Conservation (phyloP, 2,888 invertebrate species). For the Eupeodes latifasciatus region DNA sequence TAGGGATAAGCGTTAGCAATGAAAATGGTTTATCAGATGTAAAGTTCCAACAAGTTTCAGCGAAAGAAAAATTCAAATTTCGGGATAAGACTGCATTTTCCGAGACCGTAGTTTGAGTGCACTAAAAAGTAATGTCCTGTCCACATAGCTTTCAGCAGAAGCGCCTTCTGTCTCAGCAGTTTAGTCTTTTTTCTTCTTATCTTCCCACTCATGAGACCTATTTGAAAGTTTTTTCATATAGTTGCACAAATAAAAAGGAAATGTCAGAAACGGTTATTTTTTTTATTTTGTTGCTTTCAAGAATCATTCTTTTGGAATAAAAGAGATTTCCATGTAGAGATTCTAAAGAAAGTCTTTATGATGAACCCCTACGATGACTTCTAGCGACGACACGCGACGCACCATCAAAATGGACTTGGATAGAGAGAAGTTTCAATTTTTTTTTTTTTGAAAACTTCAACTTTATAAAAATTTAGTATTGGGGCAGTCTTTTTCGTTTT, state of each 20-base stretch:
- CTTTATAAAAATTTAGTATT: background rate
- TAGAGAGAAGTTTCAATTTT: constrained; percentile 50
- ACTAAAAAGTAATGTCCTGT: constrained; percentile 50
- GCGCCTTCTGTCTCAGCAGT: constrained; percentile 10
- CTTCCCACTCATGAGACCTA: constrained; percentile 27
- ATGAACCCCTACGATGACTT: no score
- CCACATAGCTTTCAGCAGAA: background rate
- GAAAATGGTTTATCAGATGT: no score
- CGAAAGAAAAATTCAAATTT: no score
- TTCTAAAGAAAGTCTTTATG: constrained; percentile 44
- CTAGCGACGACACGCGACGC: background rate
- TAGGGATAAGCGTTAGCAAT: no score
- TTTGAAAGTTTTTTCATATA: constrained; percentile 37
- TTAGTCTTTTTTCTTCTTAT: background rate
- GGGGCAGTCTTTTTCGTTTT: background rate
- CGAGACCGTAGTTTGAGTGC: background rate
- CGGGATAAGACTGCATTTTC: background rate
- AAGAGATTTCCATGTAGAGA: constrained; percentile 62
- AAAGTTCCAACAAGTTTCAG: no score
- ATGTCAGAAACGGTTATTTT: background rate
- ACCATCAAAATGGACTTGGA: constrained; percentile 29
- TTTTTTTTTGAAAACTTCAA: constrained; percentile 11
- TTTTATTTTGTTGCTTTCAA: background rate
- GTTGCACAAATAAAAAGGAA: constrained; percentile 12
- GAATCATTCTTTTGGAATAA: constrained; percentile 50